Base-by-base conservation (phyloP, 2,797 vertebrate species). In the Tamandua tetradactyla region DNA sequence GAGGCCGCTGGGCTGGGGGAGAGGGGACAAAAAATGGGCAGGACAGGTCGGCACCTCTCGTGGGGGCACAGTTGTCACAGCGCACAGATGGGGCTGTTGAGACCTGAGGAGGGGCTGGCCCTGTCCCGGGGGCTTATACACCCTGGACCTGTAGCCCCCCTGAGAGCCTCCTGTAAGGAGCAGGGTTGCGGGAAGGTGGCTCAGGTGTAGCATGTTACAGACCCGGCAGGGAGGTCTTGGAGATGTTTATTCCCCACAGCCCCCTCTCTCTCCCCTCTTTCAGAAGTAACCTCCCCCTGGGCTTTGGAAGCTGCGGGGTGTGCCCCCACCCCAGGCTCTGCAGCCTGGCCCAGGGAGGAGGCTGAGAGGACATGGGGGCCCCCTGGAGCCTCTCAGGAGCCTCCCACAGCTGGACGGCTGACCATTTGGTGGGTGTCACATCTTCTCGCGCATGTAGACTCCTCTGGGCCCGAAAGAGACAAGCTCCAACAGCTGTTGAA, bases 161-260 rank as follows among this genome's bases (percentile, higher is more conserved):
- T n/a, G 5, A 69, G 42, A 35, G 7, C 30, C 66, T 6, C 23
- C 37, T 3, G 7, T 13, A 25, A 52, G 40, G 30, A 80, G 42
- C 18, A 12, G 44, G 35, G 23, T 22, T 17, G 2, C 40, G 37
- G 61, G 78, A 59, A 64, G 80, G 62, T 49, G 1, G 3, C 23
- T 30, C 57, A 57, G 68, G 52, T 27, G 27, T 15, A 76, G 3
- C 10, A 12, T 0, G 47, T 52, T 80, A 44, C 23, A 49, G 64
- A 18, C 25, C 44, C 17, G 25, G 25, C 71, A n/a, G 37, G 20
- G 5, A 20, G 3, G 2, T 68, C 5, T 11, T 9, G 13, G 10
- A 35, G 42, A 40, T 42, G 15, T 97, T 97, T 96, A 97, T 94
- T 97, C 88, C 79, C 82, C 49, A 68, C n/a, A n/a, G n/a, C n/a